Percentiles rank a stretch among this genome's conserved stretches.
Evolutionary conservation across 92 coral and sea anemone genomes (phyloP).

Genomic region (Heteractis magnifica): DNA sequence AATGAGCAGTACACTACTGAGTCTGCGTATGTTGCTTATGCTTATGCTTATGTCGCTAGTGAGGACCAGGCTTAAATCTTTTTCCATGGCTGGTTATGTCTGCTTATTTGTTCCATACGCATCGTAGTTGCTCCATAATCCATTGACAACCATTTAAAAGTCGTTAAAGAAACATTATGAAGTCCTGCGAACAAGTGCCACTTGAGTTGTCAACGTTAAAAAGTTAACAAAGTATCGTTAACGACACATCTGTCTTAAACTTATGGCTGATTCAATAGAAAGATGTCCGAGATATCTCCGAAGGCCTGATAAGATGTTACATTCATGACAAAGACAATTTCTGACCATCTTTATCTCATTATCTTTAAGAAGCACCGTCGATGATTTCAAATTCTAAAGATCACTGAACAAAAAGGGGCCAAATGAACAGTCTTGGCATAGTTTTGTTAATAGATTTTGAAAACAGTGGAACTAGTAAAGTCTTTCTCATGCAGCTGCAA

Average conservation of each 20-base stretch:
- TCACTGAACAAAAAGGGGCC: not conserved
- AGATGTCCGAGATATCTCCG: conserved; percentile 5
- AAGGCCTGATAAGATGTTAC: not conserved
- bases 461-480: not conserved
- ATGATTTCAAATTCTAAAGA: not conserved
- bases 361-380: not conserved
- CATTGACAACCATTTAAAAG: conserved; percentile 6
- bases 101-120: not conserved
- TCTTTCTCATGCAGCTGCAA: not conserved
- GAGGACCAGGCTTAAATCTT: too few relatives aligned
- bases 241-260: conserved; percentile 24
- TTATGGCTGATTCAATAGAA: conserved; percentile 16
- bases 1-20: too few relatives aligned
- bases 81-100: not conserved
- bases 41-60: too few relatives aligned
- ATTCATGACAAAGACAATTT: not conserved
- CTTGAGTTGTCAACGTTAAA: conserved; percentile 18
- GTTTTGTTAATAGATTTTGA: not conserved
- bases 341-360: not conserved
- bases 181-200: conserved; percentile 5
- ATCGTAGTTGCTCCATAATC: conserved; percentile 6
- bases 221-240: conserved; percentile 7
- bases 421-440: not conserved
- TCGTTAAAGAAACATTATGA: conserved; percentile 24
- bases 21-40: too few relatives aligned